Evolutionary conservation across 2,113 vertebrate genomes (phyloP), one percentile per base, ranked within the genome.

Genomic region (Bagarius yarrelli): DNA sequence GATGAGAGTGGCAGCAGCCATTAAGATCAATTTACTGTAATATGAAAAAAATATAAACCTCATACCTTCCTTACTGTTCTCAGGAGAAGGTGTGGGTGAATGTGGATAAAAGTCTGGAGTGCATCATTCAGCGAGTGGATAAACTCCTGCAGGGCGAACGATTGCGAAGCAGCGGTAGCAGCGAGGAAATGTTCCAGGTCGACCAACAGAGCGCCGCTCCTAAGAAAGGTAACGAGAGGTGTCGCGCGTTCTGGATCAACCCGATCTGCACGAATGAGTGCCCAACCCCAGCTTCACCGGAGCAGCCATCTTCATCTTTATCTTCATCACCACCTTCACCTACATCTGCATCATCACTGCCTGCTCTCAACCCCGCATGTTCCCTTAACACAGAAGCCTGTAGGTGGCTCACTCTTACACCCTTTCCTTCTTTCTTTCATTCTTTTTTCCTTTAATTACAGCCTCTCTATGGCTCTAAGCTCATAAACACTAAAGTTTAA

Each of bases 31-130:
- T 30, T 53, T 73, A 55, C 50, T 2, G 2, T 34, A 2, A 73
- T 8, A 19, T 53, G 69, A 53, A n/a, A 53, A 53, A 25, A 8
- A 72, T 53, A 72, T 52, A 73, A 73, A 55, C 27, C 50, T 55
- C 21, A 55, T 55, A 55, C 55, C 18, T 27, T 52, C 9, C 2
- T 4, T 73, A 14, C 27, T 55, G 11, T 44, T 78, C n/a, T 75
- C 89, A 99, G 98, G 97, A 98, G 92, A 99, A 97, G 64, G 96
- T 99, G 74, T 99, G 98, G 98, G 79, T 95, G 85, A 99, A 99
- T 11, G 98, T 99, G 8, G 98, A 98, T 82, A 99, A 99, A 88
- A 99, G 96, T 84, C 93, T 99, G 88, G 98, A 99, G 90, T 99
- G 97, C 85, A 96, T 99, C 87, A 96, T 99, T 84, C 95, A 99